Conservation (phyloP, 2,888 invertebrate genomes). For the Syritta pipiens region DNA sequence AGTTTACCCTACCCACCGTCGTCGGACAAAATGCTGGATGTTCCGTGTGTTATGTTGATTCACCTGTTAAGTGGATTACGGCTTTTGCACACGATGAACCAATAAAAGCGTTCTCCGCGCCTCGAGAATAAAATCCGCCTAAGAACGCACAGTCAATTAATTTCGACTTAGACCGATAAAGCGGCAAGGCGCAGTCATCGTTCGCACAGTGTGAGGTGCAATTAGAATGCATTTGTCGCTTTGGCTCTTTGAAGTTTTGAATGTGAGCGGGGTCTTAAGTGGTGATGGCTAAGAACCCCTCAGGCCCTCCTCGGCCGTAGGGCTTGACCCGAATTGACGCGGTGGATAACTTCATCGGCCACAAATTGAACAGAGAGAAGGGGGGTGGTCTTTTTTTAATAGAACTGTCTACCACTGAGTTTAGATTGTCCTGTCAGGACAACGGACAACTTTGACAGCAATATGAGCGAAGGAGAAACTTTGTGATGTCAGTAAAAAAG, state of each 20-base stretch:
- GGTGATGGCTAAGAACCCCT: neutral
- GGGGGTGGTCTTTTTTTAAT: conserved; percentile 18
- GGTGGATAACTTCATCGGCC: conserved; percentile 6
- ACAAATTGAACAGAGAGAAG: neutral
- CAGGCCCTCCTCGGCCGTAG: conserved; percentile 11
- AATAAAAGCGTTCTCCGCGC: conserved; percentile 14
- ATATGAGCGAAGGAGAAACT: neutral
- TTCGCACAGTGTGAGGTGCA: neutral
- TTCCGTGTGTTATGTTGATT: conserved; percentile 28
- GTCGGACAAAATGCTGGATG: conserved; percentile 3
- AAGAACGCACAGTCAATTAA: conserved; percentile 28
- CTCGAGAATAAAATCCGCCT: conserved; percentile 17
- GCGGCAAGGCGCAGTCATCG: neutral
- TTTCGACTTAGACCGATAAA: conserved; percentile 10
- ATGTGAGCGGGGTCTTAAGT: conserved; percentile 16
- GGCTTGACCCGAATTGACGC: conserved; percentile 19
- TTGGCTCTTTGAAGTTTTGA: conserved; percentile 9
- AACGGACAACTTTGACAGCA: conserved; percentile 14
- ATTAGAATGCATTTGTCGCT: conserved; percentile 14
- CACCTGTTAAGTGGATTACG: conserved; percentile 62
- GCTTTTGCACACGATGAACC: conserved; percentile 40
- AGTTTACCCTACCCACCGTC: neutral
- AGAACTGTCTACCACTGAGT: conserved; percentile 21
- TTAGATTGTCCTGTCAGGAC: conserved; percentile 20
- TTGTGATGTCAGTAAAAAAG: neutral